Percentiles rank a stretch among this genome's conserved stretches.
phyloP scores from a whole-genome alignment of 2,888 invertebrate genomes.

The Calameuta pallipes region DNA sequence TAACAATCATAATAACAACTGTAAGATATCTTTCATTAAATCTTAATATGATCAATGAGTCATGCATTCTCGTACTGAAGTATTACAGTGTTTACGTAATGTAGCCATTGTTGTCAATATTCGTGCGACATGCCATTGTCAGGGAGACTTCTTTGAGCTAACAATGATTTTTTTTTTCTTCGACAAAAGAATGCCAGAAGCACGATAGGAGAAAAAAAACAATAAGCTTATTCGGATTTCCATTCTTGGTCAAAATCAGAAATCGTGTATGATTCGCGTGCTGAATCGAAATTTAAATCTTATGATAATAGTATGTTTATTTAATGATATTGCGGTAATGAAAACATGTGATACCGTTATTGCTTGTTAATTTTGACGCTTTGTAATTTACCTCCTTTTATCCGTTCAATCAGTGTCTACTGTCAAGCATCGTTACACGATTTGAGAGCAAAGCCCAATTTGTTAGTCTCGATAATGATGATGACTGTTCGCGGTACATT shows the following conservation, averaged over 20 bases:
- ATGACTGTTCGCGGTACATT: not conserved
- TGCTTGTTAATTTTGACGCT: not conserved
- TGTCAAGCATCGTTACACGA: not conserved
- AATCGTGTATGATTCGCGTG: too few relatives aligned
- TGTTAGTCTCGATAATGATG: not conserved
- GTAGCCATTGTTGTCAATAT: not conserved
- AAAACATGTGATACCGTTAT: not conserved
- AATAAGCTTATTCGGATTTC: not conserved
- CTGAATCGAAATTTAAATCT: not conserved
- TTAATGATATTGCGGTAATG: not conserved
- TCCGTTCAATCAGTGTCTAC: not conserved
- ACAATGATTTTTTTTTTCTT: not conserved
- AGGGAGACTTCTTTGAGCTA: not conserved
- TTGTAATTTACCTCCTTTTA: not conserved
- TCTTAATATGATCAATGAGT: not conserved
- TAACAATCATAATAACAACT: not conserved
- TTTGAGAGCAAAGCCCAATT: not conserved
- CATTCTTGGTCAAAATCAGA: not conserved
- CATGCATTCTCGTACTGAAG: not conserved
- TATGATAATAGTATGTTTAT: not conserved
- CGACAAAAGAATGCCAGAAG: not conserved
- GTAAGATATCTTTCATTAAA: not conserved
- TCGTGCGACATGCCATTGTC: not conserved
- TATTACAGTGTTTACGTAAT: not conserved
- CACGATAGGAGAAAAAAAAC: not conserved